Conservation (phyloP, 2,113 vertebrate genomes). For the Myrmophylax atrothorax region DNA sequence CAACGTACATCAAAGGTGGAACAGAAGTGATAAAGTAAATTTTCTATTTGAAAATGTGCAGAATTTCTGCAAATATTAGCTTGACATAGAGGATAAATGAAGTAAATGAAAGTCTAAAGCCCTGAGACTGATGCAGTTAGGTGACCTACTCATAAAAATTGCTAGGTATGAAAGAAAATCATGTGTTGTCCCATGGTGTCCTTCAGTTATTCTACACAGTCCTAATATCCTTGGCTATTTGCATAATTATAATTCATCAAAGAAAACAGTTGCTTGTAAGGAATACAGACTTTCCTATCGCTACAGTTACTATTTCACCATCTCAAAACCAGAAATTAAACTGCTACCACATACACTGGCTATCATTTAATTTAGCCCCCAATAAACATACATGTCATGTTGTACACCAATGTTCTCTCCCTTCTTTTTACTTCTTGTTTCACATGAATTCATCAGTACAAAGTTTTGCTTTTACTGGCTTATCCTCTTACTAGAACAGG, state of each 20-base stretch:
- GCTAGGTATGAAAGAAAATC: not conserved
- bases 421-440: not conserved
- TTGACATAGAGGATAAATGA: not conserved
- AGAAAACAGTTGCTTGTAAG: not conserved
- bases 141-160: not conserved
- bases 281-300: not conserved
- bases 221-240: not conserved
- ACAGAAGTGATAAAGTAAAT: not conserved
- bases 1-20: not conserved
- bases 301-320: not conserved
- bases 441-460: not conserved
- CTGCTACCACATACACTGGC: fast-evolving
- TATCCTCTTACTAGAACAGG: not conserved
- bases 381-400: not conserved
- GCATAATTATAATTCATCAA: not conserved
- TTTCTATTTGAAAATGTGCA: not conserved
- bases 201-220: not conserved
- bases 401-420: not conserved
- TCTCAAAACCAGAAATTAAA: not conserved
- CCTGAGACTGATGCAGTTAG: not conserved
- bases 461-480: not conserved
- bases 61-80: not conserved
- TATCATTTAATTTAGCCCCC: not conserved
- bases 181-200: not conserved
- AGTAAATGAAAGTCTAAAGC: not conserved